Evolutionary conservation across 2,888 invertebrate species (phyloP).

Genomic region (Orthonychiurus folsomi): DNA sequence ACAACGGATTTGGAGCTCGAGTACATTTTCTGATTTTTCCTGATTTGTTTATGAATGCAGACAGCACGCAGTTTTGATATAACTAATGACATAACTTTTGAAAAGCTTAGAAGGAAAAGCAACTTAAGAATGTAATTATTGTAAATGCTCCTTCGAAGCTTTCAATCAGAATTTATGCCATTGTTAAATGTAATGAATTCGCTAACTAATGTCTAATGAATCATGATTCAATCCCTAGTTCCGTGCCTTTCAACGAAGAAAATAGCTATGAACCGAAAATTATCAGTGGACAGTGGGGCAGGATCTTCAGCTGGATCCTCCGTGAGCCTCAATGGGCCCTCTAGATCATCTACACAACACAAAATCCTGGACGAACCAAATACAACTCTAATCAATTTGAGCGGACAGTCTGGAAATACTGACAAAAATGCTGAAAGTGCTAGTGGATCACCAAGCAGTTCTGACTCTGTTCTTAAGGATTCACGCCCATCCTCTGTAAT

Average conservation of each 20-base stretch:
- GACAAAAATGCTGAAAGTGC: not conserved
- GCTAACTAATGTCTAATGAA: too few relatives aligned
- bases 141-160: too few relatives aligned
- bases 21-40: too few relatives aligned
- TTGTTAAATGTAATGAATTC: too few relatives aligned
- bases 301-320: conserved; percentile 37
- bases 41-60: too few relatives aligned
- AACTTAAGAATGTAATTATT: too few relatives aligned
- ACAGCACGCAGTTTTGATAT: too few relatives aligned
- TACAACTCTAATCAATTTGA: conserved; percentile 32
- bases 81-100: too few relatives aligned
- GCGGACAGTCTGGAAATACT: conserved; percentile 16
- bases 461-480: conserved; percentile 13
- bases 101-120: too few relatives aligned
- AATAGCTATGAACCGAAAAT: conserved; percentile 34
- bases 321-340: conserved; percentile 19
- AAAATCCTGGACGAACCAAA: conserved; percentile 25
- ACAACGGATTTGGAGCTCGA: too few relatives aligned
- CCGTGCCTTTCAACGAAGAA: conserved; percentile 38
- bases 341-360: conserved; percentile 22
- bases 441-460: conserved; percentile 9
- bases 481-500: conserved; percentile 3
- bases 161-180: too few relatives aligned
- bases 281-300: conserved; percentile 39
- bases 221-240: too few relatives aligned